Evolutionary conservation across 2,797 vertebrate genomes (phyloP).

Genomic region (Periophthalmus magnuspinnatus): DNA sequence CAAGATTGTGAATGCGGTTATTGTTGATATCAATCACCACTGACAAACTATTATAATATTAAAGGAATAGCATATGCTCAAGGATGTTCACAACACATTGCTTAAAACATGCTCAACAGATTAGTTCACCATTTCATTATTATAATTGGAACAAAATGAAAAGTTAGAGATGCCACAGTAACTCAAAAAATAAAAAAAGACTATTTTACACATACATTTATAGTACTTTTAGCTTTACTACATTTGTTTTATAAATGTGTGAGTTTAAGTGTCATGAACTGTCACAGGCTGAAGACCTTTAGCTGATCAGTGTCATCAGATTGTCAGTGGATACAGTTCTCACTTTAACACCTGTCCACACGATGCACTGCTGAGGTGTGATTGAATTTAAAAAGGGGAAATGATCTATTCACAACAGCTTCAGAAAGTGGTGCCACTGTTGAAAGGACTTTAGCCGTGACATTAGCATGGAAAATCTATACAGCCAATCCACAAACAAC

Average conservation of each 20-base stretch:
- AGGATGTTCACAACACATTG: neutral
- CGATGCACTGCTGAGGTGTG: slow-evolving; percentile 51
- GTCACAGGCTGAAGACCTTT: neutral
- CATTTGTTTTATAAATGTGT: neutral
- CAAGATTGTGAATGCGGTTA: neutral
- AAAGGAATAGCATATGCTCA: neutral
- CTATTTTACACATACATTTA: neutral
- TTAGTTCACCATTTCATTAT: neutral
- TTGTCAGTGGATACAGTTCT: slow-evolving; percentile 31
- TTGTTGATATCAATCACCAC: neutral
- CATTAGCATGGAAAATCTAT: no score
- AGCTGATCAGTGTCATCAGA: slow-evolving; percentile 12
- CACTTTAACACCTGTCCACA: slow-evolving; percentile 37
- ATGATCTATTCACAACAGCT: slow-evolving; percentile 26
- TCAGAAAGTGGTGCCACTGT: neutral
- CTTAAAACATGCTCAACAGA: neutral
- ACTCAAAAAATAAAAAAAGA: neutral
- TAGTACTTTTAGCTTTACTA: neutral
- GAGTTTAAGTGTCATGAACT: neutral
- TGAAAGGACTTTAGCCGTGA: no score
- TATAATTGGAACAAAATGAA: neutral
- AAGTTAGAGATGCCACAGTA: neutral
- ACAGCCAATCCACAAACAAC: no score
- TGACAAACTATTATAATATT: neutral
- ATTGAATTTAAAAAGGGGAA: slow-evolving; percentile 36